Conservation (phyloP, 2,888 invertebrate genomes). For the Drosophila prostipennis region DNA sequence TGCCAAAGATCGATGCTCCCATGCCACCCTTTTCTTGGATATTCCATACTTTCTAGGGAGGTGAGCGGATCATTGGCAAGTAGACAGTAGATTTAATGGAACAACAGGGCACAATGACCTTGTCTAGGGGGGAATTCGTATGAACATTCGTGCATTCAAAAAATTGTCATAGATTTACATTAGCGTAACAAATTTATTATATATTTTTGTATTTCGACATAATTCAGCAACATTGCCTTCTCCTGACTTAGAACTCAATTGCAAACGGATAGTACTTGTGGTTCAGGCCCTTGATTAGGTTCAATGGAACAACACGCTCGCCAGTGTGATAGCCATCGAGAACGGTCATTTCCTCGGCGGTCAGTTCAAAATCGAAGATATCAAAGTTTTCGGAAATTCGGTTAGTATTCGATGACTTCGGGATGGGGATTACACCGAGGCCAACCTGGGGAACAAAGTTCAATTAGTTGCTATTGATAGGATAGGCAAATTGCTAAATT, state of each 20-base stretch:
- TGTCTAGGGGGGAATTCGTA: neutral
- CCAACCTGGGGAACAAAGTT: constrained; percentile 83
- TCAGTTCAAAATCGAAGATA: constrained; percentile 86
- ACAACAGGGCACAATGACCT: constrained; percentile 17
- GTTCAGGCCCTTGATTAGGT: constrained; percentile 75
- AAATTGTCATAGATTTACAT: neutral
- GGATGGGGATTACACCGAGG: constrained; percentile 86
- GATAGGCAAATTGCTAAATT: neutral
- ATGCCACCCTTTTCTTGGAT: neutral
- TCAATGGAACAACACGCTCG: constrained; percentile 78
- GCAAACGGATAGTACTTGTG: constrained; percentile 83
- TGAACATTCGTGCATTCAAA: neutral
- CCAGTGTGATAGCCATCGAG: constrained; percentile 85
- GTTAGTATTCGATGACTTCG: constrained; percentile 85
- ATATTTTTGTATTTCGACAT: constrained; percentile 6
- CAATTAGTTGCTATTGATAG: neutral
- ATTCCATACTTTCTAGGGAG: neutral
- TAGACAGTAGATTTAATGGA: constrained; percentile 1
- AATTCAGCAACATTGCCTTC: neutral
- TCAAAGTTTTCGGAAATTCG: constrained; percentile 86
- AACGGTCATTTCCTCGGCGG: constrained; percentile 84
- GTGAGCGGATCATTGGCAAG: neutral
- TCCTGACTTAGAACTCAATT: constrained; percentile 76
- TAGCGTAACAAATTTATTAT: constrained; percentile 9
- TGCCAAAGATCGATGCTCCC: constrained; percentile 29